Conservation (phyloP, 2,797 vertebrate genomes). For the Pseudopleuronectes americanus region DNA sequence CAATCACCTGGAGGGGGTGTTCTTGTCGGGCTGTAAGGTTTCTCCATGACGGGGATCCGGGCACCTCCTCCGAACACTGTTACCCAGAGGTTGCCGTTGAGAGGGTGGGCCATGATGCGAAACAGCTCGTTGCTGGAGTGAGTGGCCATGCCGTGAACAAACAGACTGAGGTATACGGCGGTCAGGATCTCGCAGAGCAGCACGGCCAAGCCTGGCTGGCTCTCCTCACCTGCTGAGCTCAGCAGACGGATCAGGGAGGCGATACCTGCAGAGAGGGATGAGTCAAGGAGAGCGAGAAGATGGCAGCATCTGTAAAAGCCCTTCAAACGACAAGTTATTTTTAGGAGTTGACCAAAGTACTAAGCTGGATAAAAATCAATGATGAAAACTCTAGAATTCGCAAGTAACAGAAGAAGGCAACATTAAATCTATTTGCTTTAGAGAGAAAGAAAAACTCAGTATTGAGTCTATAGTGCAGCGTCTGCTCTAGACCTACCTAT, state of each 20-base stretch:
- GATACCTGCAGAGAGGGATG: slow-evolving; percentile 84
- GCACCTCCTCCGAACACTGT: slow-evolving; percentile 94
- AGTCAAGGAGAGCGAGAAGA: not conserved
- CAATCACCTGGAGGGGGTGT: slow-evolving; percentile 82
- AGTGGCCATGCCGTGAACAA: slow-evolving; percentile 95
- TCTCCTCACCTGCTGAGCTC: slow-evolving; percentile 93
- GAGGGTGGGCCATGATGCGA: slow-evolving; percentile 92
- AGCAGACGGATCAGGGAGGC: slow-evolving; percentile 86
- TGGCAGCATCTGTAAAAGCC: not conserved
- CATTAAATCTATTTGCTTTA: not conserved
- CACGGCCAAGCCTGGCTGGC: slow-evolving; percentile 90
- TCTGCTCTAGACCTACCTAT: too few relatives aligned
- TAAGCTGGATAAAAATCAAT: too few relatives aligned
- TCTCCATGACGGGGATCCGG: slow-evolving; percentile 79
- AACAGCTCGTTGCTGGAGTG: slow-evolving; percentile 95
- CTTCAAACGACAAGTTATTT: not conserved
- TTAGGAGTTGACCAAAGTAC: too few relatives aligned
- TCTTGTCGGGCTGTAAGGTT: slow-evolving; percentile 76
- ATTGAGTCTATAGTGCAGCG: too few relatives aligned
- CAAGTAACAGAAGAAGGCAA: not conserved
- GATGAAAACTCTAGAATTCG: not conserved
- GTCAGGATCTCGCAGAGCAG: slow-evolving; percentile 96
- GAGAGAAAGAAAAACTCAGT: not conserved
- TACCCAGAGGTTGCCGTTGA: slow-evolving; percentile 95
- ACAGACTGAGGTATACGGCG: slow-evolving; percentile 94